Conservation (phyloP, 2,113 vertebrate species). For the Albula glossodonta region DNA sequence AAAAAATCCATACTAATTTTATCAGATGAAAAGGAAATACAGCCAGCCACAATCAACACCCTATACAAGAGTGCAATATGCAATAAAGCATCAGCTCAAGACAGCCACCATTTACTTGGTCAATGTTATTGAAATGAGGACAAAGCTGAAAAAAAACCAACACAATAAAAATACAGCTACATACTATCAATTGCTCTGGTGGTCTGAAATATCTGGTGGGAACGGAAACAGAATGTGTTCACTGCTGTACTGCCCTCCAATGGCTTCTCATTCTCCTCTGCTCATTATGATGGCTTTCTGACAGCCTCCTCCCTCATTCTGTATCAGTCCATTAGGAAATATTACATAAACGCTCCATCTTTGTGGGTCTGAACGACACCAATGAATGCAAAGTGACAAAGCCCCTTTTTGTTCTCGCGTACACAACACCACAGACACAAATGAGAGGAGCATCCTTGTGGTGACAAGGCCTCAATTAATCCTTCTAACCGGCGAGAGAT, state of each 20-base stretch:
- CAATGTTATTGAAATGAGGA: not conserved
- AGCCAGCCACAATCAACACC: too few species aligned
- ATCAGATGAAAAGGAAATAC: too few species aligned
- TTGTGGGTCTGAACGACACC: not conserved
- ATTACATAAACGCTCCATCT: not conserved
- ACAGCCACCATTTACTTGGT: not conserved
- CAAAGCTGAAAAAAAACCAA: not conserved
- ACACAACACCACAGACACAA: not conserved
- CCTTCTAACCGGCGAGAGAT: not conserved
- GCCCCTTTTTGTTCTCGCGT: not conserved
- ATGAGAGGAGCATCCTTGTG: not conserved
- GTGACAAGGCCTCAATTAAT: constrained; percentile 3
- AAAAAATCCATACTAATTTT: too few species aligned
- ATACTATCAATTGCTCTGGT: not conserved
- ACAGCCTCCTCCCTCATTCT: not conserved
- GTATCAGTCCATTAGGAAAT: not conserved
- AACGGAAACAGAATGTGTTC: not conserved
- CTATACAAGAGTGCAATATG: too few species aligned
- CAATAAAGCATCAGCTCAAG: not conserved
- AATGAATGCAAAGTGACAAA: not conserved
- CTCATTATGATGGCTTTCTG: not conserved
- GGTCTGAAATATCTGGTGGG: not conserved
- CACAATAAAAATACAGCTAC: not conserved
- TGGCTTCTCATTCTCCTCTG: not conserved
- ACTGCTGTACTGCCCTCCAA: not conserved